These are phyloP conservation scores for Cebidichthys violaceus DNA, from an alignment of 2,113 vertebrate species.

Conservation along the genomic window DNA sequence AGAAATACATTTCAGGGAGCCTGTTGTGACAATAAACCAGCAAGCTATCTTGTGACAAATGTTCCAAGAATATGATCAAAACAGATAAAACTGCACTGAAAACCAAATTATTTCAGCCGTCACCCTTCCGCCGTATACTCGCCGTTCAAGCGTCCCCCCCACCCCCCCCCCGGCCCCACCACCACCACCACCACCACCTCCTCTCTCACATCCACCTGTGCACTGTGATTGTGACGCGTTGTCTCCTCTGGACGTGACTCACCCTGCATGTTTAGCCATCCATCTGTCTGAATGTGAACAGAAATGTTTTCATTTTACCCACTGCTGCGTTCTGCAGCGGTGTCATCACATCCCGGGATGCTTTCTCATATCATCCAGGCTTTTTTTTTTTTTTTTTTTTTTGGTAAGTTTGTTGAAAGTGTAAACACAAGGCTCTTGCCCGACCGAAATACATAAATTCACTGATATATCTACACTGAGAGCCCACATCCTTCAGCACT, in stretches of 20 bases:
- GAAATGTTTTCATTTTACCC: constrained; percentile 33
- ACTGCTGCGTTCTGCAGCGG: background rate
- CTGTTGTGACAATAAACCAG: background rate
- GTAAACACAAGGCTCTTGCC: constrained; percentile 23
- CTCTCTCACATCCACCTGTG: constrained; percentile 20
- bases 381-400: constrained; percentile 2
- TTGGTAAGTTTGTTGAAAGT: background rate
- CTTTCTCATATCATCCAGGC: constrained; percentile 2
- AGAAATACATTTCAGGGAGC: background rate
- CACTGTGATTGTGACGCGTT: background rate
- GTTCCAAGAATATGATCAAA: constrained; percentile 19
- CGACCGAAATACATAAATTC: constrained; percentile 15
- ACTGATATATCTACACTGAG: constrained; percentile 4
- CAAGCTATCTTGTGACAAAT: background rate
- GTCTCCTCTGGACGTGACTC: constrained; percentile 35
- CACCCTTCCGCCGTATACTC: background rate
- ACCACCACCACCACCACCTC: background rate
- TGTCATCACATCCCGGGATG: background rate
- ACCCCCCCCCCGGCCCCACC: background rate
- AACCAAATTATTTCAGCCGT: constrained; percentile 36
- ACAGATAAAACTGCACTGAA: background rate
- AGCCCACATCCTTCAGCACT: constrained; percentile 12
- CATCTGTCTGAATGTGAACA: constrained; percentile 39
- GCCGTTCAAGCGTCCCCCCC: background rate
- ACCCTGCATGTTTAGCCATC: constrained; percentile 23